A percentile compares a stretch with the other conserved stretches of the same genome.
phyloP scores from a whole-genome alignment of 1,140 invertebrate species.

The Ephestia elutella region DNA sequence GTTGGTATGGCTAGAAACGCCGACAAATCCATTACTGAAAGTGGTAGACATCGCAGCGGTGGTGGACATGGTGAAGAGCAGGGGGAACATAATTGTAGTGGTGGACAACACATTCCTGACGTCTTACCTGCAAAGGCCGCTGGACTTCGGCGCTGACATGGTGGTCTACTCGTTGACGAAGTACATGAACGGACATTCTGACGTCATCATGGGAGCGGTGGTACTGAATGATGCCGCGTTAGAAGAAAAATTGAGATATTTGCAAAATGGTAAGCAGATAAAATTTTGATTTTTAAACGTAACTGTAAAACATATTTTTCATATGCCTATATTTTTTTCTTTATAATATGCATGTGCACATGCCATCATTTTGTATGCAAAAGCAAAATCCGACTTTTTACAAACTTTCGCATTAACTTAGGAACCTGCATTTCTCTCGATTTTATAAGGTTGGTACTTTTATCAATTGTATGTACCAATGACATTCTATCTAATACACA shows the following conservation, averaged over 20 bases:
- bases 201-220: constrained; percentile 97
- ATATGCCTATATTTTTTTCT: too few species aligned
- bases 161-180: constrained; percentile 96
- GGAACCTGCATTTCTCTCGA: too few species aligned
- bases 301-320: too few species aligned
- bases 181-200: constrained; percentile 98
- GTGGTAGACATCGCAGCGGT: constrained; percentile 91
- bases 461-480: too few species aligned
- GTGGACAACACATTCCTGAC: constrained; percentile 99
- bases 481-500: too few species aligned
- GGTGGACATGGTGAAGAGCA: constrained; percentile 77
- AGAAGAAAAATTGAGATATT: constrained; percentile 83
- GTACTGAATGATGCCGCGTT: constrained; percentile 84
- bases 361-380: too few species aligned
- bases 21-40: constrained; percentile 97
- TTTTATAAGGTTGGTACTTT: too few species aligned
- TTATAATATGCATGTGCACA: too few species aligned
- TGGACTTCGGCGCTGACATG: constrained; percentile 94
- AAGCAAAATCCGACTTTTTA: too few species aligned
- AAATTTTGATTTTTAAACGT: too few species aligned
- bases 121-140: constrained; percentile 94
- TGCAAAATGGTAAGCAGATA: constrained; percentile 94
- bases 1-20: constrained; percentile 98
- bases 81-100: constrained; percentile 83
- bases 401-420: too few species aligned